Evolutionary conservation across 1,140 invertebrate genomes (phyloP).

Genomic region (Triops cancriformis): DNA sequence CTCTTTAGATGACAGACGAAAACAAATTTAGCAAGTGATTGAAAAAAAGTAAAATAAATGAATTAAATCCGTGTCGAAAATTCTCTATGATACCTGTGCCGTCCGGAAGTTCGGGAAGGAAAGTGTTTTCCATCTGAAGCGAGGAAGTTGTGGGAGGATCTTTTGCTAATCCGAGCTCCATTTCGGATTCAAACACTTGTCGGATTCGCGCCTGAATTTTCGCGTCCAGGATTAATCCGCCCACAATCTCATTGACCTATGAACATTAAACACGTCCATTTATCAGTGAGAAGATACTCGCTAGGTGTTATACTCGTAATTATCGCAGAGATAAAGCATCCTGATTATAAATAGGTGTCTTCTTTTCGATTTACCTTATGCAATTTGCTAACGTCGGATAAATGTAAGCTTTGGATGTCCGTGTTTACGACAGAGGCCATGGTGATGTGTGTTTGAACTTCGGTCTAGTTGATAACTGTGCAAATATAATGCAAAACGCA

Average conservation of each 20-base stretch:
- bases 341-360: background rate
- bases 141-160: constrained; percentile 46
- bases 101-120: constrained; percentile 51
- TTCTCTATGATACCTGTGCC: constrained; percentile 45
- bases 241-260: constrained; percentile 42
- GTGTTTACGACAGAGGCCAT: background rate
- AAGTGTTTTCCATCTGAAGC: constrained; percentile 58
- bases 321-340: background rate
- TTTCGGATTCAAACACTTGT: constrained; percentile 48
- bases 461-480: background rate
- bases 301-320: background rate
- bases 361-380: background rate
- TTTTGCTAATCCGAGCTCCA: constrained; percentile 48
- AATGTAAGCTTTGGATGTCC: background rate
- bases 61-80: no score
- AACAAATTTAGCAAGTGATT: background rate
- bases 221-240: constrained; percentile 39
- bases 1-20: constrained; percentile 43
- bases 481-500: background rate
- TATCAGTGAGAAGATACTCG: background rate
- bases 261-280: background rate
- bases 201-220: constrained; percentile 41
- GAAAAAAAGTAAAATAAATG: background rate
- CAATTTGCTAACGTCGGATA: background rate
- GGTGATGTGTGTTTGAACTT: no score